Evolutionary conservation across 2,113 vertebrate genomes (phyloP), one percentile per base, ranked within the genome.

Genomic region (Paralichthys olivaceus): DNA sequence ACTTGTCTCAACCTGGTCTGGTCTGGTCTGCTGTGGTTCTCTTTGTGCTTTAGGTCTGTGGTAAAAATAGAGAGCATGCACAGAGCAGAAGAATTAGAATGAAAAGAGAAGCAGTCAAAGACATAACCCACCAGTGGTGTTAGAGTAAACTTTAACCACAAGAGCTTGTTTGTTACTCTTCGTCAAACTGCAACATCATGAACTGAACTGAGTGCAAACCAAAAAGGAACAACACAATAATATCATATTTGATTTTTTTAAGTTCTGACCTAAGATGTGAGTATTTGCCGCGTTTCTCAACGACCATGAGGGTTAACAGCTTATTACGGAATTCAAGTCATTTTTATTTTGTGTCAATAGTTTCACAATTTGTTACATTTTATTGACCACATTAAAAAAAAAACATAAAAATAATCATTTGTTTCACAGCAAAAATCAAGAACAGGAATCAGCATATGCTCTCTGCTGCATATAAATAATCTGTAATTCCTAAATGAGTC

Each of bases 41-140:
- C 68, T 76, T 66, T 80, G 58, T 67, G 68, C 77, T 84, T 83
- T 75, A 87, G 79, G 66, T 84, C 91, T 92, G 84, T 63, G 54
- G 69, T 6, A n/a, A 62, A 58, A 78, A 76, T 0, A 34, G 14
- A 84, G 4, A 77, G 25, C 3, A 55, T 7, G 37, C 7, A 71
- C 3, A 74, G 4, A 53, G 25, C 29, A 53, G 12, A 55, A 5
- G n/a, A 2, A 49, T 65, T 32, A 80, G 53, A 64, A 37, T 66
- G 13, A 51, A 64, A 43, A 28, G 8, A 23, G 34, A 23, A 1
- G 1, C 20, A 68, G 66, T 49, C 11, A 29, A 67, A 56, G 6
- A 56, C 25, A 19, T 6, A 69, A 45, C 1, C 3, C 25, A 43
- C 12, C 19, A 58, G 7, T 28, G 7, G 28, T 29, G 28, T 40